These are phyloP conservation scores for Clunio marinus DNA, from an alignment of 2,888 invertebrate species.

Conservation along the genomic window DNA sequence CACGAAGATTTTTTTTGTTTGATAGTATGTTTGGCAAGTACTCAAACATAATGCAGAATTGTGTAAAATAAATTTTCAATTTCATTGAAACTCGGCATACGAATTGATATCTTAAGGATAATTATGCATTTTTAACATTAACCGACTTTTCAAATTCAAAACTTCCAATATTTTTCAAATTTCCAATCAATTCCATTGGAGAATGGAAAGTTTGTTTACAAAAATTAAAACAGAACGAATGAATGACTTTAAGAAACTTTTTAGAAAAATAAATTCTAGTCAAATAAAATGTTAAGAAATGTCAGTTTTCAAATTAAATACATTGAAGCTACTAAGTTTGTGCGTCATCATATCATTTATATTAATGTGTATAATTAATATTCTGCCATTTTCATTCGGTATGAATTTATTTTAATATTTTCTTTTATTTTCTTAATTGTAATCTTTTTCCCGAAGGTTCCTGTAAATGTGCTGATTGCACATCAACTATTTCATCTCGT, in stretches of 20 bases:
- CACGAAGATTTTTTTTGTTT: no score
- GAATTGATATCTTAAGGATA: no score
- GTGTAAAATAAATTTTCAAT: no score
- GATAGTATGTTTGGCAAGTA: no score
- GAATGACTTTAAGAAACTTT: background rate
- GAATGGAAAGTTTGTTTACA: background rate
- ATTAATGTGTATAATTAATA: conserved; percentile 49
- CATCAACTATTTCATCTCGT: no score
- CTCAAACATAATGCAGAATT: no score
- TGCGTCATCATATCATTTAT: conserved; percentile 51
- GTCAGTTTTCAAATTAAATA: conserved; percentile 12
- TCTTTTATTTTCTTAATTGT: no score
- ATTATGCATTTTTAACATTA: no score
- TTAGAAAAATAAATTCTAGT: background rate
- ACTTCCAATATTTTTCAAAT: background rate
- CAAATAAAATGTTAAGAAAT: conserved; percentile 11
- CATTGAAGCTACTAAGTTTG: conserved; percentile 47
- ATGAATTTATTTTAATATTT: no score
- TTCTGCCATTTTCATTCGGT: conserved; percentile 51
- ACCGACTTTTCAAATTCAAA: background rate
- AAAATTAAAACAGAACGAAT: background rate
- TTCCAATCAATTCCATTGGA: background rate
- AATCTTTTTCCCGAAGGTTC: conserved; percentile 36
- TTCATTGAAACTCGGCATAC: no score
- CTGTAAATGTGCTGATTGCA: conserved; percentile 41